Evolutionary conservation across 2,888 invertebrate genomes (phyloP).

Genomic region (Ashinkailepas kermadecensis): DNA sequence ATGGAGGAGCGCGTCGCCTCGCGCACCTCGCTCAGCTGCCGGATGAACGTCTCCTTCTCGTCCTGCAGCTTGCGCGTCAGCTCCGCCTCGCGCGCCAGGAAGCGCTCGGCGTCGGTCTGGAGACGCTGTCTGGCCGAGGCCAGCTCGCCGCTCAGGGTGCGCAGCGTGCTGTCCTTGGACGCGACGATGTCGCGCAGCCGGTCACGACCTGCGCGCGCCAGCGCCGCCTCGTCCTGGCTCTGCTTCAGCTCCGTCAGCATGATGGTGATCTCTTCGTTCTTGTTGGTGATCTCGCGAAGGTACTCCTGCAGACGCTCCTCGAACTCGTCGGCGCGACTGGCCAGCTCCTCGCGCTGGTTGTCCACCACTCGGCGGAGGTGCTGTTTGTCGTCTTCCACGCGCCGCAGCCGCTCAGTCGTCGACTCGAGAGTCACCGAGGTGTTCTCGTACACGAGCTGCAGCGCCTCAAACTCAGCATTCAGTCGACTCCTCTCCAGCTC

Average conservation of each 20-base stretch:
- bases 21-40: conserved; percentile 13
- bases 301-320: conserved; percentile 8
- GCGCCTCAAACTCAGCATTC: conserved; percentile 9
- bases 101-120: neutral
- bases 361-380: conserved; percentile 1
- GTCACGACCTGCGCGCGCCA: neutral
- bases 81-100: neutral
- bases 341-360: neutral
- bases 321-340: neutral
- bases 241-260: neutral
- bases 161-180: neutral
- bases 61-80: conserved; percentile 1
- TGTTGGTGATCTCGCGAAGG: conserved; percentile 18
- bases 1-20: neutral
- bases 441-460: conserved; percentile 14
- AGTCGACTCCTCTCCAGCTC: neutral
- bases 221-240: conserved; percentile 6
- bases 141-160: neutral
- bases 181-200: neutral
- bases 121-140: neutral
- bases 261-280: conserved; percentile 5
- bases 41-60: neutral
- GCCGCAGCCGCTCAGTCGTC: neutral
- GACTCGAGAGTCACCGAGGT: neutral
- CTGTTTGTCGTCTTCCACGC: neutral